Evolutionary conservation across 2,888 invertebrate species (phyloP), one percentile per base, ranked within the genome.

Genomic region (Drosophila suboccidentalis): DNA sequence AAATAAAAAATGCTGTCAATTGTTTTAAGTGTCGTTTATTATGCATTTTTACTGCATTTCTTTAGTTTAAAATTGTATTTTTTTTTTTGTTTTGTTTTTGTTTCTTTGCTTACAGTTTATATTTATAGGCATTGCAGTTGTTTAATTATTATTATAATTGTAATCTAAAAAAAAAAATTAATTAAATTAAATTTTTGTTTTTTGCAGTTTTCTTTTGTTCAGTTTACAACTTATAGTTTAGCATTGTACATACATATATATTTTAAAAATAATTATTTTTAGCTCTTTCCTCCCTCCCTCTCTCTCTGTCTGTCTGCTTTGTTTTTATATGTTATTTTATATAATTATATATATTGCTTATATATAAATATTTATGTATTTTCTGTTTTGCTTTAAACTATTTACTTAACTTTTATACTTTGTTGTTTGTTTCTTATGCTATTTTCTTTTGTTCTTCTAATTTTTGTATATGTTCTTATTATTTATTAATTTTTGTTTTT

Each of bases 11-110:
- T 13, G 36, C 4, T 9, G 10, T 4, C 4, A 44, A 34, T 57
- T 36, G 22, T 36, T 36, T 57, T 22, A 57, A 54, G 41, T 54
- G 54, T 57, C 34, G 22, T 57, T 57, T 57, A 57, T 57, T 57
- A 26, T 57, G 44, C 55, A 44, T 57, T 57, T 57, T 4, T n/a
- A 57, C 15, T 44, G 55, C 34, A 44, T 57, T 36, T 57, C 43
- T 44, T 43, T 60, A 60, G 54, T 61, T 61, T 44, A 34, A 61
- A 50, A 53, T 53, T 38, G 38, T 36, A 17, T 32, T 32, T 17
- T 11, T 47, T 29, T 4, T 43, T 32, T 50, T 36, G 0, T 55
- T 26, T 36, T 19, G 2, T 32, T 17, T 47, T 58, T 4, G 39
- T 58, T 13, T 32, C 4, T 22, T 50, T 51, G 39, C 43, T 57